phyloP scores from a whole-genome alignment of 1,140 invertebrate genomes.

The Teleogryllus occipitalis region DNA sequence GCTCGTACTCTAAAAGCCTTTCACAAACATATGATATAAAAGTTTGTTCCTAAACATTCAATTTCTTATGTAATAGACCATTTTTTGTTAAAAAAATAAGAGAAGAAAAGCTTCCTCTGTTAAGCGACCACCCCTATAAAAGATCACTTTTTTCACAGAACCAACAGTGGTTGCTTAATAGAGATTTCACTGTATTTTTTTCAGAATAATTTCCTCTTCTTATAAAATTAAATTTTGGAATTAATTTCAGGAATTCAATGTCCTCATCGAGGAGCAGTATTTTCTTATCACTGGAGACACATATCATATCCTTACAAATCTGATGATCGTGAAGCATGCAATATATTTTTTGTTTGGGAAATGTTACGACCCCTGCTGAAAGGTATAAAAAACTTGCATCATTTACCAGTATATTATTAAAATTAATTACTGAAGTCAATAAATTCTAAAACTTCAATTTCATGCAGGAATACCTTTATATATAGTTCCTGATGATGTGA shows the following conservation, averaged over 20 bases:
- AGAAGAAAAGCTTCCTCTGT: too few relatives aligned
- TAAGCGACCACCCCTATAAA: too few relatives aligned
- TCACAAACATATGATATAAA: too few relatives aligned
- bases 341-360: conserved; percentile 32
- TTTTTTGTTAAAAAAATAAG: too few relatives aligned
- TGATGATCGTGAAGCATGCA: conserved; percentile 30
- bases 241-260: conserved; percentile 27
- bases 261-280: conserved; percentile 30
- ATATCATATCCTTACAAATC: conserved; percentile 28
- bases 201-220: not conserved
- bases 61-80: too few relatives aligned
- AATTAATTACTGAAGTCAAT: not conserved
- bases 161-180: too few relatives aligned
- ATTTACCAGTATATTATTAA: not conserved
- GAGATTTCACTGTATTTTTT: not conserved
- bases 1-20: too few relatives aligned
- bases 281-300: conserved; percentile 29
- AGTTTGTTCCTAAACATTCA: too few relatives aligned
- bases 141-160: too few relatives aligned
- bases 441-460: not conserved
- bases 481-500: conserved; percentile 30
- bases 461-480: conserved; percentile 27
- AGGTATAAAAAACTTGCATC: conserved; percentile 23
- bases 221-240: not conserved
- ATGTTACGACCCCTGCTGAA: conserved; percentile 29